Percentiles rank a stretch among this genome's conserved stretches.
phyloP scores from a whole-genome alignment of 2,797 vertebrate species.

The Typhlichthys subterraneus region DNA sequence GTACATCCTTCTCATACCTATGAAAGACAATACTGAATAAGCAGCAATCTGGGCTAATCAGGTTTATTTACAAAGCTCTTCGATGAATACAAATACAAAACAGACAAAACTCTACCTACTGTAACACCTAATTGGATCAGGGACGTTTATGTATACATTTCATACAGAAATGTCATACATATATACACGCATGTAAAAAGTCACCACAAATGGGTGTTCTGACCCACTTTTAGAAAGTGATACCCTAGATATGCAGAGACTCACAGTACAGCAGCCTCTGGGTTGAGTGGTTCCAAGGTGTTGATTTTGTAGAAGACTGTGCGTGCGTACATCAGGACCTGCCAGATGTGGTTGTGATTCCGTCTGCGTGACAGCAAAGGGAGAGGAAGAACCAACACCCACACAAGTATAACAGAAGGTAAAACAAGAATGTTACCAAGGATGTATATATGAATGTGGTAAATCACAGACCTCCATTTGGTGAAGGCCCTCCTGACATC shows the following conservation, averaged over 20 bases:
- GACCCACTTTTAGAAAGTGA: neutral
- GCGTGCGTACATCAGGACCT: slow-evolving; percentile 95
- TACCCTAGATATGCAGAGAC: slow-evolving; percentile 52
- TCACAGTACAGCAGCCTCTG: slow-evolving; percentile 96
- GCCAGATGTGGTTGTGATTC: slow-evolving; percentile 99
- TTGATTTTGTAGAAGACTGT: slow-evolving; percentile 98
- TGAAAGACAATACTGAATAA: slow-evolving; percentile 9
- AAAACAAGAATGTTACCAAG: neutral
- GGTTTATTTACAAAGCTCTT: neutral
- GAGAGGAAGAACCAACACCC: neutral
- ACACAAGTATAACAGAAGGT: neutral
- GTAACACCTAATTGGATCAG: no score
- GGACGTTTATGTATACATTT: no score
- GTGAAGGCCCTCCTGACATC: slow-evolving; percentile 96
- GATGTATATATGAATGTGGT: neutral
- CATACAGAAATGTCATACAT: no score
- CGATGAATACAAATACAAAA: neutral
- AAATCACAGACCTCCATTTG: slow-evolving; percentile 90
- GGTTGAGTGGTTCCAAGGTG: slow-evolving; percentile 89
- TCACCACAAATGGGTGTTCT: neutral
- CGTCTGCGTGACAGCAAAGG: slow-evolving; percentile 74
- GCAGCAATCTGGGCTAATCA: neutral
- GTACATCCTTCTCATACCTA: slow-evolving; percentile 95
- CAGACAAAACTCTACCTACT: no score
- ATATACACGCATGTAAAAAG: no score